These are phyloP conservation scores for Peromyscus melanophrys DNA, from an alignment of 2,797 vertebrate species.

Conservation along the genomic window DNA sequence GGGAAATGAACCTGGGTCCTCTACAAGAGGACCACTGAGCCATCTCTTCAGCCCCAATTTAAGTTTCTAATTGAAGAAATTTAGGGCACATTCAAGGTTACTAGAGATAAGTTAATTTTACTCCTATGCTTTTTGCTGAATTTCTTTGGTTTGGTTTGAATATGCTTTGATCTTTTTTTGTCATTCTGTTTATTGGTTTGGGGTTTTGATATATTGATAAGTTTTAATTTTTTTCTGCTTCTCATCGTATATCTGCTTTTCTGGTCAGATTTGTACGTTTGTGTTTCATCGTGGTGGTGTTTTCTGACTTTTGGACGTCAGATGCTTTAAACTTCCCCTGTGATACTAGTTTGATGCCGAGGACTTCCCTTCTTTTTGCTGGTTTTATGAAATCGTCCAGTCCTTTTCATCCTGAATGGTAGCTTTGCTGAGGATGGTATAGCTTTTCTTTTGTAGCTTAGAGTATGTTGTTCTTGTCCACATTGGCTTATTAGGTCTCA, in stretches of 20 bases:
- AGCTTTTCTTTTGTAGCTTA: background rate
- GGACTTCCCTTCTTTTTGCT: background rate
- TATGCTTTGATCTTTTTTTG: background rate
- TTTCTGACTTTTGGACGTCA: background rate
- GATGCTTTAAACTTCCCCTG: background rate
- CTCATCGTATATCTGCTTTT: background rate
- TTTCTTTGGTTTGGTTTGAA: background rate
- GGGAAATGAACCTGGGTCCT: no score
- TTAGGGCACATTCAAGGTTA: background rate
- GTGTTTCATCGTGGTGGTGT: background rate
- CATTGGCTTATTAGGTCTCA: background rate
- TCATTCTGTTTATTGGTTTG: background rate
- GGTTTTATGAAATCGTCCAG: background rate
- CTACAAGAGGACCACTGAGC: no score
- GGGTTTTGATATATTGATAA: background rate
- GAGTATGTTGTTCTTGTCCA: background rate
- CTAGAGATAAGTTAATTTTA: background rate
- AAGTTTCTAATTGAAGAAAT: background rate
- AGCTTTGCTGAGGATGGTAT: background rate
- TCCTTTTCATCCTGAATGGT: background rate
- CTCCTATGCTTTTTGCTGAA: background rate
- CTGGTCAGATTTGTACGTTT: background rate
- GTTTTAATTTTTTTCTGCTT: background rate
- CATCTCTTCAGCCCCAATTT: background rate
- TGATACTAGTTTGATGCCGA: background rate